Evolutionary conservation across 1,140 invertebrate species (phyloP).

Genomic region (Dendroctonus valens): DNA sequence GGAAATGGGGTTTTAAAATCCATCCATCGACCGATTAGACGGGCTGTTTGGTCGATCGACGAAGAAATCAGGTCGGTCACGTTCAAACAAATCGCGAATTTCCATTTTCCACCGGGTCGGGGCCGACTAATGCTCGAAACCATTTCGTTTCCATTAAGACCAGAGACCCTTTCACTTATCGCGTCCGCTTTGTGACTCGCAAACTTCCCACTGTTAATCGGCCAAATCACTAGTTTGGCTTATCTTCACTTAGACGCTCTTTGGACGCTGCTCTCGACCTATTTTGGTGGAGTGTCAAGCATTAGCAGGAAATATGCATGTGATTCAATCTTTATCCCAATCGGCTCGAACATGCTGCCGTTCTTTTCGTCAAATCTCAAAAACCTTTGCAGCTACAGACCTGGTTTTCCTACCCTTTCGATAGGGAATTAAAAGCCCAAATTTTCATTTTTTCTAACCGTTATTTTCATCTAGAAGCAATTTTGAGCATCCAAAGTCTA

Average conservation of each 20-base stretch:
- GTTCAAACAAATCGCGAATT: neutral
- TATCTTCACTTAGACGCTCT: conserved; percentile 7
- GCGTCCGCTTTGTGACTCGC: conserved; percentile 18
- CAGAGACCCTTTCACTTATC: conserved; percentile 11
- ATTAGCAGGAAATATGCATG: too few species aligned
- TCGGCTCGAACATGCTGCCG: too few species aligned
- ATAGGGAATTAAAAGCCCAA: too few species aligned
- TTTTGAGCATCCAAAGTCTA: too few species aligned
- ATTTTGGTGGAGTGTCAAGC: too few species aligned
- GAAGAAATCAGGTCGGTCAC: conserved; percentile 4
- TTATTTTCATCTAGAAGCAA: too few species aligned
- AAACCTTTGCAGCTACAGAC: too few species aligned
- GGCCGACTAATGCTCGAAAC: conserved; percentile 16
- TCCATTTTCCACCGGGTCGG: conserved; percentile 3
- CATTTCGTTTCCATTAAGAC: conserved; percentile 25
- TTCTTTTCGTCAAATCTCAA: too few species aligned
- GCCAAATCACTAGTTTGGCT: conserved; percentile 14
- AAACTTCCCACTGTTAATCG: conserved; percentile 22
- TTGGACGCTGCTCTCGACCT: neutral
- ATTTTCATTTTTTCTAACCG: too few species aligned
- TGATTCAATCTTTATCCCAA: too few species aligned
- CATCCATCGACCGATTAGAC: neutral
- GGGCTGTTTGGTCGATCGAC: conserved; percentile 1
- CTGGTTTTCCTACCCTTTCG: too few species aligned
- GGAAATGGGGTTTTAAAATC: conserved; percentile 14